phyloP scores from a whole-genome alignment of 2,797 vertebrate genomes.

The Malurus leucopterus region DNA sequence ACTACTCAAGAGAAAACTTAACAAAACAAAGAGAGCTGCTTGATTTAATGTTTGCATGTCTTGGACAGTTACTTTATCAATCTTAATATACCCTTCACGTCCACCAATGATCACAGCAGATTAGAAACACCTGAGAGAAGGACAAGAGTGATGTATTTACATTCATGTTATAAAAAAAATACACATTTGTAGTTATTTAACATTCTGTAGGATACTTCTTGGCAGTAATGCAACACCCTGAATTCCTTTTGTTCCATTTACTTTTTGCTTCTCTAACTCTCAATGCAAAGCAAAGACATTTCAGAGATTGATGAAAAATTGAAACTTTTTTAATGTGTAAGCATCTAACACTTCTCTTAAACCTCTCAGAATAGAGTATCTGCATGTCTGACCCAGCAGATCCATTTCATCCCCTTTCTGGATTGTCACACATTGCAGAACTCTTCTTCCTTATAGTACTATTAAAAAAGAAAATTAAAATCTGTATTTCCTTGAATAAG shows the following conservation, averaged over 20 bases:
- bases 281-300: not conserved
- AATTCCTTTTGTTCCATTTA: not conserved
- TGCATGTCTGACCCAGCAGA: not conserved
- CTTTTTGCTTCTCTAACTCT: not conserved
- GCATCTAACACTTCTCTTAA: not conserved
- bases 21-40: not conserved
- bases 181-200: not conserved
- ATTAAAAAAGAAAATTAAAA: not conserved
- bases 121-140: not conserved
- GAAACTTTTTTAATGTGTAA: not conserved
- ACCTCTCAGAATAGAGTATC: not conserved
- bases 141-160: not conserved
- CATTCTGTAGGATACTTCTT: not conserved
- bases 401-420: not conserved
- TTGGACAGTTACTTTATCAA: not conserved
- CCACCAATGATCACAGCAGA: not conserved
- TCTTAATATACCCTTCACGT: not conserved
- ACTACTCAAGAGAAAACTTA: not conserved
- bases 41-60: not conserved
- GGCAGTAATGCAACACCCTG: not conserved
- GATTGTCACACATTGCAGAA: not conserved
- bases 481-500: not conserved
- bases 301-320: not conserved
- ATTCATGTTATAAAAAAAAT: not conserved
- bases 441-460: not conserved